Conservation (phyloP, 2,113 vertebrate species). For the Sylvia atricapilla region DNA sequence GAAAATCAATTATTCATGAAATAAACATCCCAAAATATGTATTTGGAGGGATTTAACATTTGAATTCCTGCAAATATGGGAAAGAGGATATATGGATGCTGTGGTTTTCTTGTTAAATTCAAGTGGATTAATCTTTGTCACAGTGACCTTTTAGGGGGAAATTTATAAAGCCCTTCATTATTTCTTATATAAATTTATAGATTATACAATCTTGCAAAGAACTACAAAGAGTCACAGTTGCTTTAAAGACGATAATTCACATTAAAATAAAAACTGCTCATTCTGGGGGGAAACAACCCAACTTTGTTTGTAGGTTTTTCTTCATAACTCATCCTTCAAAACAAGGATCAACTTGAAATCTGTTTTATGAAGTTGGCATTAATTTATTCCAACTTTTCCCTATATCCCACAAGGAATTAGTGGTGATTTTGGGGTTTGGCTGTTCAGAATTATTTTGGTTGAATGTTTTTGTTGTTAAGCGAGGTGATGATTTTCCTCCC, state of each 20-base stretch:
- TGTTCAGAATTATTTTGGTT: background rate
- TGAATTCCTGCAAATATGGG: background rate
- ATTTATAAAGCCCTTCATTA: background rate
- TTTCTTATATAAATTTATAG: background rate
- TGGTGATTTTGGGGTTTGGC: background rate
- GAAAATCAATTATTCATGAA: background rate
- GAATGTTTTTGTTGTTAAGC: rapidly evolving
- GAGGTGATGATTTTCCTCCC: rapidly evolving
- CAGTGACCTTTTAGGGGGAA: background rate
- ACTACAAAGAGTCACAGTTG: background rate
- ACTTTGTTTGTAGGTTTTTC: background rate
- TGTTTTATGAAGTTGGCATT: background rate
- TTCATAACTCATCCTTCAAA: background rate
- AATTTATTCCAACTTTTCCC: background rate
- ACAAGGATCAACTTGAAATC: background rate
- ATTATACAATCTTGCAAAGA: background rate
- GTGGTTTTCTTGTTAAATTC: background rate
- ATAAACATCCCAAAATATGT: background rate
- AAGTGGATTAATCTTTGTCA: background rate
- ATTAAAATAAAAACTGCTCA: background rate
- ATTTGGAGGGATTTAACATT: background rate
- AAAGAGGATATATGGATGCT: background rate
- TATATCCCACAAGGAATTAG: background rate
- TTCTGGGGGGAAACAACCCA: rapidly evolving
- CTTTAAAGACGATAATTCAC: background rate